Base-by-base conservation (phyloP, 2,113 vertebrate species). In the Odocoileus virginianus region DNA sequence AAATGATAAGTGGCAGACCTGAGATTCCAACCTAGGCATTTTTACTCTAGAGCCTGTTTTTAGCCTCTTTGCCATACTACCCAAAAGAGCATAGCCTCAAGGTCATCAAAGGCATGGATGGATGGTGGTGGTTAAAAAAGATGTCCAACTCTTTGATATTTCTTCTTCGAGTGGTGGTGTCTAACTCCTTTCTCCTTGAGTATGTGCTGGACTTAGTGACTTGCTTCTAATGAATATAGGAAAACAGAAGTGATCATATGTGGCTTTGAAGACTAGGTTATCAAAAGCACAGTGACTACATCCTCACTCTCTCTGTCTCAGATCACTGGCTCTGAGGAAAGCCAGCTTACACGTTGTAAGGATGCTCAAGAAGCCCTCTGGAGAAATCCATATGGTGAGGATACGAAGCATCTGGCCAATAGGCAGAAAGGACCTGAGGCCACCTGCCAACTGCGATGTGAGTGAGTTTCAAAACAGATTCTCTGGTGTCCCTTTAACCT, bases 341-440 rank as follows among this genome's bases (percentile, higher is more conserved):
- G 30, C 30, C 57, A 83, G 55, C 14, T 10, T 4, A 36, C 3
- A 10, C n/a, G 16, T 2, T 86, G 17, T 78, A 25, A 61, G 45
- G 79, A 95, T 10, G 58, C 43, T n/a, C 19, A 11, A 23, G 82
- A 33, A 61, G 21, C n/a, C 45, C 71, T 19, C 2, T 16, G 33
- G 52, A 83, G n/a, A 57, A 21, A 25, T 54, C 27, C 43, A 14
- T 23, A 12, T 6, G 13, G 27, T 50, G 30, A 76, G 40, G 13
- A 28, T 11, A 1, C 0, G 2, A 52, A 28, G 13, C 17, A 6
- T 36, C 55, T 55, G 57, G 13, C 64, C n/a, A 54, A 76, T 1
- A 87, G 33, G 15, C 33, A 93, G 9, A 27, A 45, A 84, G 36
- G 89, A 43, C n/a, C 43, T 74, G 45, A 60, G 54, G 30, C 25